Percentiles rank a stretch among this genome's conserved stretches.
Evolutionary conservation across 2,888 invertebrate species (phyloP).

Genomic region (Hipparchia semele): DNA sequence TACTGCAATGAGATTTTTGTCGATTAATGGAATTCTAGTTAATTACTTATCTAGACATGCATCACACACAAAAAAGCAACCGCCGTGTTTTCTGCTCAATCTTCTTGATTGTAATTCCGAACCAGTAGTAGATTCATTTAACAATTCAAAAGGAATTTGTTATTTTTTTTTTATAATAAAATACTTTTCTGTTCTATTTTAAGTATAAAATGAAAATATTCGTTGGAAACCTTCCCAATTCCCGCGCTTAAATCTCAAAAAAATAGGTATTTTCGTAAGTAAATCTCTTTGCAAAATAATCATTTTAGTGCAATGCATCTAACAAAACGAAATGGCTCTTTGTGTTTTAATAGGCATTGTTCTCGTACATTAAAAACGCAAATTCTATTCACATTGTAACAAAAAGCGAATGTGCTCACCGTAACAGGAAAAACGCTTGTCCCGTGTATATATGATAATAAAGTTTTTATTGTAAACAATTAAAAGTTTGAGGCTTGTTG

Average conservation of each 20-base stretch:
- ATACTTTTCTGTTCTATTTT: no score
- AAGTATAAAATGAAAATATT: background rate
- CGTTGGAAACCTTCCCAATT: background rate
- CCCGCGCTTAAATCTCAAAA: background rate
- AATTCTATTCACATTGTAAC: conserved; percentile 40
- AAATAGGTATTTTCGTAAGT: background rate
- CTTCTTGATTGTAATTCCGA: no score
- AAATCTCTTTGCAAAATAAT: conserved; percentile 4
- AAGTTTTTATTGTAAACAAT: conserved; percentile 63
- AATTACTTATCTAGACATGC: no score
- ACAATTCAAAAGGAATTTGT: no score
- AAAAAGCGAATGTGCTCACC: conserved; percentile 36
- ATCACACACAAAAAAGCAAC: no score
- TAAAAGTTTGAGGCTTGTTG: conserved; percentile 53
- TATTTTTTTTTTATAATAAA: no score
- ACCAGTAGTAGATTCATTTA: no score
- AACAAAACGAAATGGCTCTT: conserved; percentile 16
- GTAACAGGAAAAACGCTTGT: conserved; percentile 40
- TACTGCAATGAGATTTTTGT: no score
- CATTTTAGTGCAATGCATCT: conserved; percentile 14
- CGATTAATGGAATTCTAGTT: no score
- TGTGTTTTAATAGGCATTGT: conserved; percentile 27
- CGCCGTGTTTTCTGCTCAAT: no score
- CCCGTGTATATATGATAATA: conserved; percentile 43
- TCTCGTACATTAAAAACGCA: conserved; percentile 38